Evolutionary conservation across 2,113 vertebrate genomes (phyloP).

Genomic region (Oenanthe melanoleuca): DNA sequence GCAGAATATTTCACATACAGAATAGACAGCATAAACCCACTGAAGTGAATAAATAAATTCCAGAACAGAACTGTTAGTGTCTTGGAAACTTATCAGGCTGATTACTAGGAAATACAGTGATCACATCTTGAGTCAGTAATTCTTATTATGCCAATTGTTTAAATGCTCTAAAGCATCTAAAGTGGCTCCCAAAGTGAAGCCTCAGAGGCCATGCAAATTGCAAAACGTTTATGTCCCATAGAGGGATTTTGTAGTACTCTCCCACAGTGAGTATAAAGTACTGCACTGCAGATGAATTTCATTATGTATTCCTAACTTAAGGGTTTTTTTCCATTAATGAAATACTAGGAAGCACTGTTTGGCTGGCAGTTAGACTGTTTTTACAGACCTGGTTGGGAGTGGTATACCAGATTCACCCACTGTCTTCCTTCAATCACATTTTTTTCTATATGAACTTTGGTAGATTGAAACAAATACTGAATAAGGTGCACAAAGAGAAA

Average conservation of each 20-base stretch:
- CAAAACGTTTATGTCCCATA: neutral
- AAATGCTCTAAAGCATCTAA: neutral
- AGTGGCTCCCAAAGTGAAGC: neutral
- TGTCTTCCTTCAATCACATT: neutral
- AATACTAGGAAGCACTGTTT: neutral
- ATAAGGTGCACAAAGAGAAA: neutral
- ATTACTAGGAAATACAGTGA: neutral
- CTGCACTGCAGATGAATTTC: conserved; percentile 53
- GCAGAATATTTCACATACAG: neutral
- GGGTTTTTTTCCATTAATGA: neutral
- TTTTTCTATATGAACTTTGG: neutral
- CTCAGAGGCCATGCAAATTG: neutral
- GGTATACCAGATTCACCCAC: neutral
- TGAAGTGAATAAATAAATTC: neutral
- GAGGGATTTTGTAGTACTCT: neutral
- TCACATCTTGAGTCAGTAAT: neutral
- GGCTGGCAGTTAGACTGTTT: neutral
- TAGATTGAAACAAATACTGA: neutral
- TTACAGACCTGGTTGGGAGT: neutral
- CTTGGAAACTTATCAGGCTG: neutral
- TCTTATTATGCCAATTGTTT: neutral
- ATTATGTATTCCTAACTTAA: neutral
- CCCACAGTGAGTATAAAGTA: neutral
- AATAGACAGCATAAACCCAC: neutral
- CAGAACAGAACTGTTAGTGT: neutral